Conservation (phyloP, 2,797 vertebrate genomes). For the Vultur gryphus region DNA sequence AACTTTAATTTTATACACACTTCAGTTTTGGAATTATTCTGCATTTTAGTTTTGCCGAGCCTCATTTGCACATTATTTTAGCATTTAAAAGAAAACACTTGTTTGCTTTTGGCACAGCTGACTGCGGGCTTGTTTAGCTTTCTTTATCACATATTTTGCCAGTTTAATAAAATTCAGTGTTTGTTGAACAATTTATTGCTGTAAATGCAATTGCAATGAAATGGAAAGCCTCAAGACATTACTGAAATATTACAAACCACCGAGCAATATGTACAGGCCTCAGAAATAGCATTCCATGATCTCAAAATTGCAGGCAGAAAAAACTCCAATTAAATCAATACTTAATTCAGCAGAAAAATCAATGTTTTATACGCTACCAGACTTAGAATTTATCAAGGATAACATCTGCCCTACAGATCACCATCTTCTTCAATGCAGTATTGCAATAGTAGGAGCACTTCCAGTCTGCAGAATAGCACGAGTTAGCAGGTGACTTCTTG, state of each 20-base stretch:
- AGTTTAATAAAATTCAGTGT: conserved; percentile 56
- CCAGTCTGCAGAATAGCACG: neutral
- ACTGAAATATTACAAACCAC: conserved; percentile 33
- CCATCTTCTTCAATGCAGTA: neutral
- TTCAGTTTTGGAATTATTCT: neutral
- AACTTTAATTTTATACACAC: conserved; percentile 10
- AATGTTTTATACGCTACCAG: neutral
- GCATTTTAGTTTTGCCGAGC: neutral
- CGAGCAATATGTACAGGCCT: conserved; percentile 4
- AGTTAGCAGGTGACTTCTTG: conserved; percentile 52
- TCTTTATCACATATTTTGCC: conserved; percentile 40
- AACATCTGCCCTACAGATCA: conserved; percentile 48
- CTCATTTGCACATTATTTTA: conserved; percentile 3
- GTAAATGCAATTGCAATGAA: conserved; percentile 39
- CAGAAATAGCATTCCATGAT: conserved; percentile 12
- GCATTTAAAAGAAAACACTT: conserved; percentile 39
- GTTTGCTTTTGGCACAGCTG: conserved; percentile 36
- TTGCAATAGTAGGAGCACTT: conserved; percentile 17
- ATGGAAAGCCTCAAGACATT: conserved; percentile 49
- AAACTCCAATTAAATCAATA: conserved; percentile 41
- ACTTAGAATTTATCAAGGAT: neutral
- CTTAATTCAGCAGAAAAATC: conserved; percentile 18
- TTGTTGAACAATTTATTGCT: conserved; percentile 51
- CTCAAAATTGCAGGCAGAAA: conserved; percentile 28
- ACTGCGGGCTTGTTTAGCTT: conserved; percentile 13